A percentile compares a stretch with the other conserved stretches of the same genome.
phyloP scores from a whole-genome alignment of 2,113 vertebrate species.

The Cynocephalus volans region DNA sequence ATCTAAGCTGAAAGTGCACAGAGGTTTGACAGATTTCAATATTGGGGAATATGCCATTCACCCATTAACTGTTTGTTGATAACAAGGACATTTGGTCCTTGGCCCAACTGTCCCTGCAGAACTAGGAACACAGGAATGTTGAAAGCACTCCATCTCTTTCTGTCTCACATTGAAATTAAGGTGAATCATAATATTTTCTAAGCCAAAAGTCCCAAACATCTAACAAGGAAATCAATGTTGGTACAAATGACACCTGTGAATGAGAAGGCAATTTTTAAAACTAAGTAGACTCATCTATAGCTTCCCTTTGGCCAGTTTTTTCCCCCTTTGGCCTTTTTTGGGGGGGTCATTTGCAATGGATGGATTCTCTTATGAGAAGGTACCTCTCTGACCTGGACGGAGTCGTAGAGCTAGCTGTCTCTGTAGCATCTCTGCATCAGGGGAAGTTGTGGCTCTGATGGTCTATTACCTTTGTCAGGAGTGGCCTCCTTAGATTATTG shows the following conservation, averaged over 20 bases:
- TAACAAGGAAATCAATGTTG: neutral
- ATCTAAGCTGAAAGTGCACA: neutral
- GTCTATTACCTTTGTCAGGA: neutral
- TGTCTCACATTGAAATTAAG: neutral
- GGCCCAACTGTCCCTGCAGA: neutral
- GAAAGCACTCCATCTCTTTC: neutral
- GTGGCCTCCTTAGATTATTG: neutral
- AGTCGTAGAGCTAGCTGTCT: neutral
- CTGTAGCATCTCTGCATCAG: neutral
- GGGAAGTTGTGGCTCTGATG: neutral
- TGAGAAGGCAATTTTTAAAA: neutral
- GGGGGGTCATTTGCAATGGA: neutral
- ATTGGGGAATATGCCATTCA: neutral
- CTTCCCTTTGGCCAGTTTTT: neutral
- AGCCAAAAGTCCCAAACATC: neutral
- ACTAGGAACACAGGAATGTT: neutral
- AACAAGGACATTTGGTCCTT: neutral
- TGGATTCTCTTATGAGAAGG: neutral
- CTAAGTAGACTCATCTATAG: neutral
- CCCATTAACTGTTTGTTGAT: neutral
- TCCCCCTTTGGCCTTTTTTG: neutral
- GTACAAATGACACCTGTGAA: neutral
- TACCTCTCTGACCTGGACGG: neutral
- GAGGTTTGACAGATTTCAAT: neutral
- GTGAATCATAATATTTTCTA: neutral